A percentile compares a stretch with the other conserved stretches of the same genome.
phyloP scores from a whole-genome alignment of 2,797 vertebrate species.

The Chaenodraco wilsoni region DNA sequence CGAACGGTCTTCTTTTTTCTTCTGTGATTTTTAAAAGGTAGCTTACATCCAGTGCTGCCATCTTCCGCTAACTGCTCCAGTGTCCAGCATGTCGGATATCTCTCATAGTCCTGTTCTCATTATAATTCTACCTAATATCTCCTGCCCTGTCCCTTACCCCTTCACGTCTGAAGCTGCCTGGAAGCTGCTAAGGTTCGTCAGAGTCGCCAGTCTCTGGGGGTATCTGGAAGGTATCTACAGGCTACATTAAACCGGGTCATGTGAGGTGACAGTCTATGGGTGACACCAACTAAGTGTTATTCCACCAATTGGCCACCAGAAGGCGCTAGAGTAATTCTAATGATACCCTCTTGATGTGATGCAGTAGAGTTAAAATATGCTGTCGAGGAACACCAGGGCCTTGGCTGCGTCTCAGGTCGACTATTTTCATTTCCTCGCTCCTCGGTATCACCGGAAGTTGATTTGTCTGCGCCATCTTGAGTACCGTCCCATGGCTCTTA shows the following conservation, averaged over 20 bases:
- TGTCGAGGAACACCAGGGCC: neutral
- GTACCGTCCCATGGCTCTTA: too few species aligned
- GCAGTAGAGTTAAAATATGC: neutral
- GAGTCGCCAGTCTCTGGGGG: too few species aligned
- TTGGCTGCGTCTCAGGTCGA: too few species aligned
- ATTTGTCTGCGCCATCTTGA: too few species aligned
- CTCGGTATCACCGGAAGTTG: too few species aligned
- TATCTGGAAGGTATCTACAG: too few species aligned
- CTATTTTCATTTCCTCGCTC: too few species aligned
- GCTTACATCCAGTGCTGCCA: neutral
- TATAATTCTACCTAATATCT: neutral
- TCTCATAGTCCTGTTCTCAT: neutral
- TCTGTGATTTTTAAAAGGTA: neutral
- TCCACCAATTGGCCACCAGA: slow-evolving; percentile 13
- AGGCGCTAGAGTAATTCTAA: neutral
- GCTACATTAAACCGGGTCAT: neutral
- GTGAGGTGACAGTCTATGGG: neutral
- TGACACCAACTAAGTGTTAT: neutral
- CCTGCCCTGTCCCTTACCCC: neutral
- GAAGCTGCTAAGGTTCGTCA: too few species aligned
- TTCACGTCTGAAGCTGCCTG: too few species aligned
- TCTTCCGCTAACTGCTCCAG: neutral
- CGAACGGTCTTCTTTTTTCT: neutral
- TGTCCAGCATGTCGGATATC: neutral
- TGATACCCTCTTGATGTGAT: too few species aligned